Evolutionary conservation across 2,797 vertebrate genomes (phyloP), one percentile per base, ranked within the genome.

Genomic region (Pteronotus mesoamericanus): DNA sequence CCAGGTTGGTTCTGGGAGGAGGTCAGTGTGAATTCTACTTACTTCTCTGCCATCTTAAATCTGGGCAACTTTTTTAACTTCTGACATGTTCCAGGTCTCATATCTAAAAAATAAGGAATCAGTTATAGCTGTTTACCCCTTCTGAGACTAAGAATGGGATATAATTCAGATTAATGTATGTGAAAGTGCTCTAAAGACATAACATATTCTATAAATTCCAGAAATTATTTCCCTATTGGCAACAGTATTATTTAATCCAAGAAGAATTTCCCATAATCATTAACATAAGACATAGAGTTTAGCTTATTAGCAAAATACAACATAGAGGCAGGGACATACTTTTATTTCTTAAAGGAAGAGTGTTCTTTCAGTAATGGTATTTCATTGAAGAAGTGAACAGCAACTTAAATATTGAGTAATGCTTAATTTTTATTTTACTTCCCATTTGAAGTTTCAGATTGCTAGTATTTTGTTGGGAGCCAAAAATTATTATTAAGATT

Each of bases 321-420:
- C 68, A n/a, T 39, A 57, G 46, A 55, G 95, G 75, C 61, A 95
- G 22, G 19, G 14, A 39, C 32, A 64, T 85, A 84, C 18, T 79
- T 80, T 75, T 37, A 61, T 93, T 94, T 96, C 87, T 72, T 93
- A 64, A 91, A 68, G 44, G 37, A 89, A 59, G 32, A 78, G 14
- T 80, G 26, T 91, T 88, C 19, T 61, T 79, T 68, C 5, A 22
- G 24, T 72, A 80, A 57, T n/a, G 21, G 12, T 78, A 22, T 96
- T 92, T 92, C 69, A 59, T 15, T 94, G 69, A 72, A 85, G 32
- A 89, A 51, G 68, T 53, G 32, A 89, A 64, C 9, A 83, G 44
- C 11, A 91, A n/a, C 86, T 95, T 90, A 87, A 66, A 46, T 87
- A 57, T 19, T 86, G 71, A 79, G 11, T 85, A 61, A 82, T 48